Conservation (phyloP, 2,113 vertebrate species). For the Phalacrocorax brasilianus region DNA sequence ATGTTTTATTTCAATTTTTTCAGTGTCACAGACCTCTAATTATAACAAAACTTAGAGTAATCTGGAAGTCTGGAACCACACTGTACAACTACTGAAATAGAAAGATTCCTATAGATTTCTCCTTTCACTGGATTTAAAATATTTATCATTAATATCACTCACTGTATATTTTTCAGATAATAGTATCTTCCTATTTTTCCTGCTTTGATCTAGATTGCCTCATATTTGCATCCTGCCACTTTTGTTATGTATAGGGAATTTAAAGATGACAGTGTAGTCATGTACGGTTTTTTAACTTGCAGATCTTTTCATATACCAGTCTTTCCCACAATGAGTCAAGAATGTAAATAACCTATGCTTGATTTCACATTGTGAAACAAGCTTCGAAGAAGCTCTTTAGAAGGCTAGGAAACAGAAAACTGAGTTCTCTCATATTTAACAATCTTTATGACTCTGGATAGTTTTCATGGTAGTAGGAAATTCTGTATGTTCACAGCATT, state of each 20-base stretch:
- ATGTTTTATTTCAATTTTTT: not conserved
- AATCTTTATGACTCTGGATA: not conserved
- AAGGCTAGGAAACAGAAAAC: not conserved
- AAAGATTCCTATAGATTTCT: not conserved
- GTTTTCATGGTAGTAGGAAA: not conserved
- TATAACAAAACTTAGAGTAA: not conserved
- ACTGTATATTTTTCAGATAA: not conserved
- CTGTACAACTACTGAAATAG: not conserved
- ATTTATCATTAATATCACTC: not conserved
- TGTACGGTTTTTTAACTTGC: not conserved
- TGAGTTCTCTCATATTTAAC: not conserved
- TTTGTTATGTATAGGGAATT: not conserved
- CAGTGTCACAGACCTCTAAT: not conserved
- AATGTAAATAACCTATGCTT: not conserved
- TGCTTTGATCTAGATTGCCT: constrained; percentile 21
- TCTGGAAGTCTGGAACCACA: not conserved
- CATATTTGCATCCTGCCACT: constrained; percentile 33
- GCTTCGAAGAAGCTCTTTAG: not conserved
- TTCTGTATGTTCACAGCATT: not conserved
- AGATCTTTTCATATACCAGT: not conserved
- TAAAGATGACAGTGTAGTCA: not conserved
- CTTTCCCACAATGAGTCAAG: not conserved
- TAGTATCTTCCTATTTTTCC: not conserved
- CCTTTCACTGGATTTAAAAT: not conserved
- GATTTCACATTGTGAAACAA: not conserved